phyloP scores from a whole-genome alignment of 1,140 invertebrate genomes.

The Halesus radiatus region DNA sequence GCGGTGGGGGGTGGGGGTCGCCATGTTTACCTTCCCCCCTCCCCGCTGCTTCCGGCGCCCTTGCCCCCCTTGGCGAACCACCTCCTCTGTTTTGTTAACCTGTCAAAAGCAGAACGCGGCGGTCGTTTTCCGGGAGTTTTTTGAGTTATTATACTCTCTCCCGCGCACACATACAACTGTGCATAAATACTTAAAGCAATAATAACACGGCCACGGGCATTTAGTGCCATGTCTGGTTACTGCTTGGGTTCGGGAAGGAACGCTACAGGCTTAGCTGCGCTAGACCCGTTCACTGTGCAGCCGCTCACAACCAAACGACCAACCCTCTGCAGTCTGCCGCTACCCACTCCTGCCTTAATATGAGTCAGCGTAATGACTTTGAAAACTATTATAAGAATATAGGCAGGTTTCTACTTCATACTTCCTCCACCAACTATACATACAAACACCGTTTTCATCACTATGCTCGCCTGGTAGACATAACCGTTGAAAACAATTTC shows the following conservation, averaged over 20 bases:
- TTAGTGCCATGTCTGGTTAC: slow-evolving; percentile 39
- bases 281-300: too few species aligned
- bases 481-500: slow-evolving; percentile 35
- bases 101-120: slow-evolving; percentile 57
- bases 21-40: slow-evolving; percentile 52
- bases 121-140: slow-evolving; percentile 57
- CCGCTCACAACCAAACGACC: neutral
- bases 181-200: slow-evolving; percentile 44
- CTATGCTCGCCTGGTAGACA: neutral
- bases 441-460: neutral
- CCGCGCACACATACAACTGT: slow-evolving; percentile 41
- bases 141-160: slow-evolving; percentile 57
- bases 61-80: slow-evolving; percentile 27
- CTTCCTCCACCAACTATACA: neutral
- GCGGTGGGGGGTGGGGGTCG: slow-evolving; percentile 23
- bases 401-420: neutral
- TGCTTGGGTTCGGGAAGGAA: neutral
- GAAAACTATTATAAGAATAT: slow-evolving; percentile 30
- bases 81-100: slow-evolving; percentile 55
- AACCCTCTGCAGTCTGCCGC: slow-evolving; percentile 8
- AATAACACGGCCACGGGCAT: slow-evolving; percentile 43
- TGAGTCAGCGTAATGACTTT: slow-evolving; percentile 35
- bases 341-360: neutral
- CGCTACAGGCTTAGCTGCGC: neutral
- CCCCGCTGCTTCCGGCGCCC: slow-evolving; percentile 33